Base-by-base conservation (phyloP, 2,888 invertebrate species). In the Drosophila bunnanda region DNA sequence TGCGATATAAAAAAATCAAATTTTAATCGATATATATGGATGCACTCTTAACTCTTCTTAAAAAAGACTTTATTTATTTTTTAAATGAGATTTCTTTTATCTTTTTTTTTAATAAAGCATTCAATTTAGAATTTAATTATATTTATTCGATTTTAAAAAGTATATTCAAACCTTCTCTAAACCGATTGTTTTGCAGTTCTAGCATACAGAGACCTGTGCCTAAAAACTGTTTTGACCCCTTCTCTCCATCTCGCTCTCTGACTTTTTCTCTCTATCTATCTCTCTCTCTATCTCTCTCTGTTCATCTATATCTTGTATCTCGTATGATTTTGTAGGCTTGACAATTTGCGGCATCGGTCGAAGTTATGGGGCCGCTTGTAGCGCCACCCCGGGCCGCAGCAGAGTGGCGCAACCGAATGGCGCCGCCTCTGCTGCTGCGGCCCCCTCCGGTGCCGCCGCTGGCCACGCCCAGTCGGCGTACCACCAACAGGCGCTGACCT, bases 301-400 rank as follows among this genome's bases (percentile, higher is more conserved):
- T 61, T 46, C 50, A 52, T 81, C 59, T 76, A 70, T 87, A 72
- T 87, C 64, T 86, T 78, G 85, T 82, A 76, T 86, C 76, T 88
- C 89, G 71, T 87, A 80, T 86, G 85, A 90, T 89, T 86, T 90
- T 90, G 85, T 92, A 92, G 92, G 92, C 85, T 89, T 92, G 81
- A 91, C 92, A 79, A 91, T 92, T 88, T 92, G 91, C 90, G 92
- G 92, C 89, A 92, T 92, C 90, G 92, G 92, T 91, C 92, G 92
- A 91, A 91, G 90, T 90, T 91, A 91, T 84, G 90, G 91, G 89
- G 88, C 82, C 75, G 84, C 92, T 72, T 91, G 91, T 90, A 90
- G 90, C 90, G 88, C 89, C 77, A 90, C 89, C 75, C 84, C 89
- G 75, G 90, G 86, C 80, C 89, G 91, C 80, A 90, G 91, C 78